phyloP scores from a whole-genome alignment of 2,113 vertebrate species.

The Sula dactylatra region DNA sequence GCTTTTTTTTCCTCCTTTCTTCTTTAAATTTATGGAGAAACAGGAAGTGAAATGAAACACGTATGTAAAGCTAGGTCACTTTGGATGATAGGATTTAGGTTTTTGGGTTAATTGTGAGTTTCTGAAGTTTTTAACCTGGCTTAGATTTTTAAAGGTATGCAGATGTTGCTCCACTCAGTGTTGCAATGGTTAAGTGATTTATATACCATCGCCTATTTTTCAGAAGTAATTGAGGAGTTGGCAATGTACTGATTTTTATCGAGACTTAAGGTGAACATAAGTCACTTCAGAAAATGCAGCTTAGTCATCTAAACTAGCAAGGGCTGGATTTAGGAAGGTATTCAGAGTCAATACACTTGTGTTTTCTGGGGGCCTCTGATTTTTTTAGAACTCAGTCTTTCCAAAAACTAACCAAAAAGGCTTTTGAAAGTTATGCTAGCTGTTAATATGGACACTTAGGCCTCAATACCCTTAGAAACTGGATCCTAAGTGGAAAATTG shows the following conservation, averaged over 20 bases:
- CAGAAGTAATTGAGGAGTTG: background rate
- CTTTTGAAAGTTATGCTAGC: background rate
- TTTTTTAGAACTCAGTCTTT: background rate
- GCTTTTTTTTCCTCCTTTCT: background rate
- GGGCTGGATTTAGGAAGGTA: background rate
- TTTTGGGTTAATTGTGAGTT: background rate
- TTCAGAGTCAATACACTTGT: background rate
- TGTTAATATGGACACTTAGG: background rate
- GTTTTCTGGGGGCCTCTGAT: background rate
- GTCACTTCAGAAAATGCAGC: background rate
- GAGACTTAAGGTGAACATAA: background rate
- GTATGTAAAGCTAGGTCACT: background rate
- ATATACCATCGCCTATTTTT: background rate
- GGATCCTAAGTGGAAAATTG: background rate
- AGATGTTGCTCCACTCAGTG: background rate
- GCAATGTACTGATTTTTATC: constrained; percentile 63
- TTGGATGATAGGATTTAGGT: background rate
- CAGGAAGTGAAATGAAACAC: background rate
- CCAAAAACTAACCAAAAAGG: background rate
- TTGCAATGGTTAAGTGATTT: background rate
- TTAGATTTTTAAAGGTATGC: constrained; percentile 1
- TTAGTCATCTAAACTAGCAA: constrained; percentile 12
- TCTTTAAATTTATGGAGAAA: background rate
- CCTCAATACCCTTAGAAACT: background rate
- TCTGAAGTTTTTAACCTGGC: background rate